phyloP scores from a whole-genome alignment of 2,888 invertebrate genomes.

The Drosophila paracracens region DNA sequence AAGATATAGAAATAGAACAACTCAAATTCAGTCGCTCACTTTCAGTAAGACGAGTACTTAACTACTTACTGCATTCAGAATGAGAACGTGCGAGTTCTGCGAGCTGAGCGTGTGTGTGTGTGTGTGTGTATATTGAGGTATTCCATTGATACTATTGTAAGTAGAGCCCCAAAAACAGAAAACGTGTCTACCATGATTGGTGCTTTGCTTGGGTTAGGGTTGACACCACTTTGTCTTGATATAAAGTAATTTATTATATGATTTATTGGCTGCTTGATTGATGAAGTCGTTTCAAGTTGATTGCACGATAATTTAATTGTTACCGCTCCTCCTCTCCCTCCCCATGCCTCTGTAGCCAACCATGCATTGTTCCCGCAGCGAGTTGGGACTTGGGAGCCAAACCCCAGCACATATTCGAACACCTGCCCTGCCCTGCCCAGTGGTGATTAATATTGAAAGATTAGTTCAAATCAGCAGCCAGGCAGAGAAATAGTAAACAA shows the following conservation, averaged over 20 bases:
- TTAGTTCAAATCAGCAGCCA: conserved; percentile 53
- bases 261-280: conserved; percentile 76
- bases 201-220: conserved; percentile 27
- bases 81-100: not conserved
- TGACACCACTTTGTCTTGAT: conserved; percentile 74
- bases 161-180: conserved; percentile 1
- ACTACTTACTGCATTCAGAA: not conserved
- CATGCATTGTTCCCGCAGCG: not conserved
- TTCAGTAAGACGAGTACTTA: not conserved
- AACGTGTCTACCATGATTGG: conserved; percentile 18
- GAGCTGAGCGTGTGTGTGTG: not conserved
- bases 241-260: conserved; percentile 67
- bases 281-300: conserved; percentile 72
- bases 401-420: conserved; percentile 19
- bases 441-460: conserved; percentile 65
- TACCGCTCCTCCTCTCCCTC: not conserved
- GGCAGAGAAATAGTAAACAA: conserved; percentile 44
- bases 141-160: conserved; percentile 27
- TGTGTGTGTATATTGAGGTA: not conserved
- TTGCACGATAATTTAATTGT: conserved; percentile 71
- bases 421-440: conserved; percentile 54
- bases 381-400: conserved; percentile 2
- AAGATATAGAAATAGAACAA: not conserved
- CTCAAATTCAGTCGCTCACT: not conserved
- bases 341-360: not conserved